These are phyloP conservation scores for Plagodis pulveraria DNA, from an alignment of 2,888 invertebrate genomes.

Conservation along the genomic window DNA sequence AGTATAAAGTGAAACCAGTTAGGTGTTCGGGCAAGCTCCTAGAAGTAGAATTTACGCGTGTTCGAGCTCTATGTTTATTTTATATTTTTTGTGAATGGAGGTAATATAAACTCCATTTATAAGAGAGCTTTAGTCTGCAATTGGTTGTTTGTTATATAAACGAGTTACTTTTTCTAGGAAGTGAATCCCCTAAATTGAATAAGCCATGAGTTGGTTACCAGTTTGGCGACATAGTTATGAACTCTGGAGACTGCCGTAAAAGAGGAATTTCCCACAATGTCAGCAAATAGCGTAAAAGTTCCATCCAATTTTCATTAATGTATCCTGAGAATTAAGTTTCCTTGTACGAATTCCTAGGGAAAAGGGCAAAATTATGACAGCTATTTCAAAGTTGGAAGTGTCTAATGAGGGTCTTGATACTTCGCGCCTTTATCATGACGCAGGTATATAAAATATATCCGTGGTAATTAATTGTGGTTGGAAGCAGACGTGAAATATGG, in stretches of 20 bases:
- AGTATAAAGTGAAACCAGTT: slow-evolving; percentile 16
- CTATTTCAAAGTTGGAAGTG: slow-evolving; percentile 29
- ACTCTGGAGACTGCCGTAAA: slow-evolving; percentile 35
- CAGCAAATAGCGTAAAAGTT: slow-evolving; percentile 32
- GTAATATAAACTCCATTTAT: too few species aligned
- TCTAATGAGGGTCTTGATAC: slow-evolving; percentile 14
- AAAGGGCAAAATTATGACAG: slow-evolving; percentile 32
- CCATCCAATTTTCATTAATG: slow-evolving; percentile 38
- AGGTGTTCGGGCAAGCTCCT: background rate
- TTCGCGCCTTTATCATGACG: background rate
- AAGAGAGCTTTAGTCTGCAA: slow-evolving; percentile 2
- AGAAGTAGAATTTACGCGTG: background rate
- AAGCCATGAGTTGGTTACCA: slow-evolving; percentile 44
- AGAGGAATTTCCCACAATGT: slow-evolving; percentile 27
- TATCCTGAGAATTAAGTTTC: slow-evolving; percentile 34
- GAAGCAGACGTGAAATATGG: too few species aligned
- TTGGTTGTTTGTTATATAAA: slow-evolving; percentile 14
- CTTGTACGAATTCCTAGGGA: slow-evolving; percentile 26
- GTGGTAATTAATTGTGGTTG: too few species aligned
- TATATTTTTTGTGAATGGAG: too few species aligned
- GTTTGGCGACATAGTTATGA: slow-evolving; percentile 39
- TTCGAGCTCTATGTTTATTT: too few species aligned
- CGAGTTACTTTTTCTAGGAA: slow-evolving; percentile 2
- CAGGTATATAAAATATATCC: too few species aligned
- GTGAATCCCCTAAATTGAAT: slow-evolving; percentile 33